A percentile compares a stretch with the other conserved stretches of the same genome.
These are phyloP conservation scores for Solea solea DNA, from an alignment of 2,113 vertebrate genomes.

Conservation along the genomic window DNA sequence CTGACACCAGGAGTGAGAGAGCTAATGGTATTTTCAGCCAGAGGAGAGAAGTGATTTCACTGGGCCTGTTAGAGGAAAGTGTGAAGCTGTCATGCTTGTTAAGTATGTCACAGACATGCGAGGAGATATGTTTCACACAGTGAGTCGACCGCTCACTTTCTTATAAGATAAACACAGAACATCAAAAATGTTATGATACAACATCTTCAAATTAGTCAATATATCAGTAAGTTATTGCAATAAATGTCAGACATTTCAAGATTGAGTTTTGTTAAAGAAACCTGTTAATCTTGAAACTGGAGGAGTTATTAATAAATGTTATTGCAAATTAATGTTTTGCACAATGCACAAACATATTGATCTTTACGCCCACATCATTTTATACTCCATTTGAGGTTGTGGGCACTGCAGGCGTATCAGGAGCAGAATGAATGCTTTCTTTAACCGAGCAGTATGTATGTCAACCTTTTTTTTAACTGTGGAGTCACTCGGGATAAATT, in stretches of 20 bases:
- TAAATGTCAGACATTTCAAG: no score
- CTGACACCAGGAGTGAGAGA: slow-evolving; percentile 41
- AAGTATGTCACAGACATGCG: slow-evolving; percentile 55
- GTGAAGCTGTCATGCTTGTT: slow-evolving; percentile 66
- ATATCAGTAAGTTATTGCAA: no score
- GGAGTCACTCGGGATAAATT: slow-evolving; percentile 11
- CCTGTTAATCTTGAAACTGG: no score
- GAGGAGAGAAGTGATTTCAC: slow-evolving; percentile 66
- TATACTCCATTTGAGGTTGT: not conserved
- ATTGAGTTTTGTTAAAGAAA: no score
- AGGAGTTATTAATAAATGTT: no score
- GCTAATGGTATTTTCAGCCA: slow-evolving; percentile 66
- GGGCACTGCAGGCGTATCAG: no score
- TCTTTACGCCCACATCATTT: no score
- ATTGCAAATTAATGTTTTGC: no score
- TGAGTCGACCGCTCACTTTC: slow-evolving; percentile 33
- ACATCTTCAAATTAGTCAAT: no score
- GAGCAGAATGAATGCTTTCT: no score
- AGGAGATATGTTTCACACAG: slow-evolving; percentile 36
- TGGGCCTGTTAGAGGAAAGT: slow-evolving; percentile 58
- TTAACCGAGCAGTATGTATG: no score
- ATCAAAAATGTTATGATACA: not conserved
- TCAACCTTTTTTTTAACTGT: not conserved
- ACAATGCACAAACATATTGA: no score
- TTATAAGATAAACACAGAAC: slow-evolving; percentile 12